Evolutionary conservation across 53 echinoderm and acorn worm species (phyloP), one percentile per base, ranked within the genome.

Genomic region (Luidia sarsii): DNA sequence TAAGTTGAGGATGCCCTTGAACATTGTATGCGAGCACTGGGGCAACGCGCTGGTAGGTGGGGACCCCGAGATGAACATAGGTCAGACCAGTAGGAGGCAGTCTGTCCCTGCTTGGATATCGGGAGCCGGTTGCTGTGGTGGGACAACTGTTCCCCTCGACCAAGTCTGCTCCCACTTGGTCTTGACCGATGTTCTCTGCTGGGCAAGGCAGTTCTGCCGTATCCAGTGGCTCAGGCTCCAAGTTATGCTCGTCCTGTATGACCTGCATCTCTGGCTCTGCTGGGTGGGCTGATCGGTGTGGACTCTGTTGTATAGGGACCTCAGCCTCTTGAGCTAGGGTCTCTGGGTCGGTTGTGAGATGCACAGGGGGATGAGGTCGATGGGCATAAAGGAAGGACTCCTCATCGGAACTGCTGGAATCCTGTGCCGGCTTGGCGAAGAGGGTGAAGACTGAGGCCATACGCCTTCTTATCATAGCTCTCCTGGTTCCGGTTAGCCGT

Each of bases 91-190:
- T 39, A n/a, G 80, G 80, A 11, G 80, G 80, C 4, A 20, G 63
- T 32, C 80, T 45, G 29, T 79, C 31, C 33, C 80, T 29, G 35
- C 48, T 79, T 16, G 80, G 80, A 50, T 65, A 65, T 20, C 39
- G 31, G 22, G 35, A 37, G 18, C 39, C 65, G 32, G 60, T 60
- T 16, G 29, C 60, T 29, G 60, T 8, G 15, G 60, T 29, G 30
- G 60, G 25, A 15, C 15, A 30, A 60, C 33, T 24, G 33, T 24
- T 60, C 2, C 33, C 60, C 25, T 31, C 60, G 32, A 24, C 31
- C 15, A 33, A 16, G 30, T 19, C 31, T 24, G 20, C 60, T 22
- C 15, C 60, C 32, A 60, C 7, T 1, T 28, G 65, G 39, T n/a
- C n/a, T n/a, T n/a, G 53, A 23, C 23, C 4, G 53, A 23, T 53